Base-by-base conservation (phyloP, 1,140 invertebrate genomes). In the Nephila pilipes region DNA sequence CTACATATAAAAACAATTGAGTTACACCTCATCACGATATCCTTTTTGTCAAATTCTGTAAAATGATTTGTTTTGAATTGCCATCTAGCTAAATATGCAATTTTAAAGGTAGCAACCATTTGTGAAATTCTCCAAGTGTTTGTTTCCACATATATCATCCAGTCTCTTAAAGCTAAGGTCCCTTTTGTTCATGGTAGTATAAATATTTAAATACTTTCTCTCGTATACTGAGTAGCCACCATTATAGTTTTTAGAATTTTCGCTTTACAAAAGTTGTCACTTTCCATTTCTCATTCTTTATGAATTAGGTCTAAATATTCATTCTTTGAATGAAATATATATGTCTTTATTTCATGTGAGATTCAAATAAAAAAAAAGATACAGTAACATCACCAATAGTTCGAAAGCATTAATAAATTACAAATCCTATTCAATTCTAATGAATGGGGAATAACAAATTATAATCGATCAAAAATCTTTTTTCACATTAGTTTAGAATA, bases 181-280 rank as follows among this genome's bases (percentile, higher is more conserved):
- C 60, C 22, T 25, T 63, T 46, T 46, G 46, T 46, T 46, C n/a
- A 10, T 10, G n/a, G 60, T 20, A n/a, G 10, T n/a, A 63, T 63
- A 63, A 63, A 63, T 63, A 63, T 63, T 63, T 63, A 63, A 63
- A 63, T 63, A 8, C n/a, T n/a, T 63, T 63, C n/a, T 63, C 60
- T n/a, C n/a, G 20, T 22, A 63, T 6, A 10, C 18, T 14, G 22
- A 63, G n/a, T n/a, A 0, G 0, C 10, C 14, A 25, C 4, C 10
- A 25, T 46, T 46, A 46, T 46, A 10, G 46, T 4, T 46, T 46
- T 46, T 10, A 46, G 4, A 46, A 46, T 46, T 46, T 10, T 46
- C 6, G 6, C 46, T 46, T 4, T 46, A 10, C 46, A n/a, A n/a
- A 63, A 63, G 8, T 22, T n/a, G 20, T 60, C 58, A 22, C 22